These are phyloP conservation scores for Otocyon megalotis DNA, from an alignment of 2,113 vertebrate genomes.

Conservation along the genomic window DNA sequence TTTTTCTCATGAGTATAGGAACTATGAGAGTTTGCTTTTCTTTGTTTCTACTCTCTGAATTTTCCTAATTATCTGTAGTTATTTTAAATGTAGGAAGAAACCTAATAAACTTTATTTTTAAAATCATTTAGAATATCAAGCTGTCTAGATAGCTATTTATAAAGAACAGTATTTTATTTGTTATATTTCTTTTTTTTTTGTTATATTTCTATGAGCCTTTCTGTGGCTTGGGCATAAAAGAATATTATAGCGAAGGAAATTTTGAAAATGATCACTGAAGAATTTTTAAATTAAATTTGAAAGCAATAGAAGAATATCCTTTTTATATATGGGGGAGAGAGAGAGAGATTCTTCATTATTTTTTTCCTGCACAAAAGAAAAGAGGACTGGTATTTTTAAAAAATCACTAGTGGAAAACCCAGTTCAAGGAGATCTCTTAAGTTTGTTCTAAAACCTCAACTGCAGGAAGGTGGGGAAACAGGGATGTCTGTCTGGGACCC, in stretches of 20 bases:
- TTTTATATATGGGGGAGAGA: background rate
- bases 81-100: background rate
- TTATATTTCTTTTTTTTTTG: background rate
- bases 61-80: constrained; percentile 22
- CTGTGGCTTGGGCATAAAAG: background rate
- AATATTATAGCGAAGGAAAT: constrained; percentile 23
- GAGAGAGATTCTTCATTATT: background rate
- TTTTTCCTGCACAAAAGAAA: constrained; percentile 22
- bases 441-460: background rate
- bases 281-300: constrained; percentile 33
- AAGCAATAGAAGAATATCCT: constrained; percentile 5
- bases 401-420: background rate
- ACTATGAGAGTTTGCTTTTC: background rate
- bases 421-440: background rate
- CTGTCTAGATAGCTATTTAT: background rate
- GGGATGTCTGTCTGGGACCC: background rate
- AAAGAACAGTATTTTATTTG: background rate
- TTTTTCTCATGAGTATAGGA: background rate
- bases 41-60: constrained; percentile 4
- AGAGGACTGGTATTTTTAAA: background rate
- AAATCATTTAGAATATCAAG: background rate
- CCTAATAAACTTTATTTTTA: background rate
- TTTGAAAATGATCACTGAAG: background rate
- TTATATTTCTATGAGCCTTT: background rate
- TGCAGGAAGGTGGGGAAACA: background rate